Percentiles rank a stretch among this genome's conserved stretches.
Conservation (phyloP, 1,140 invertebrate genomes). For the Holcopasites calliopsidis region DNA sequence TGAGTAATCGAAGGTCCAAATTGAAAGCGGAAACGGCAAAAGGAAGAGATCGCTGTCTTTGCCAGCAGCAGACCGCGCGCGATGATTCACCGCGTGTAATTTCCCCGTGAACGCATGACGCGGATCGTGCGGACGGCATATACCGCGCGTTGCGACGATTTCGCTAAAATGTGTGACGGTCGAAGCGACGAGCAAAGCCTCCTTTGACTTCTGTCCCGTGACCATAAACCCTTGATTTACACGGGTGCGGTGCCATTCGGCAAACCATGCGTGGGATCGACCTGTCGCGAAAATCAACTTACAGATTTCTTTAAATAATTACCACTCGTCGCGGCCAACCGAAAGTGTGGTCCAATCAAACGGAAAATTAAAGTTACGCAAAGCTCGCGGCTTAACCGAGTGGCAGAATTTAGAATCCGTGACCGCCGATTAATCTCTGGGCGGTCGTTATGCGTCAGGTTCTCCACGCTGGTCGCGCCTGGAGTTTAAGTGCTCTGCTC, state of each 20-base stretch:
- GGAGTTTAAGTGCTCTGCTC: conserved; percentile 59
- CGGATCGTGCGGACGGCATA: conserved; percentile 39
- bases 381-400: conserved; percentile 58
- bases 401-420: conserved; percentile 72
- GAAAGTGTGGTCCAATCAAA: too few species aligned
- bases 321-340: too few species aligned
- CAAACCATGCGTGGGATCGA: conserved; percentile 66
- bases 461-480: conserved; percentile 61
- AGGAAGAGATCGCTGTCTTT: too few species aligned
- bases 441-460: conserved; percentile 72
- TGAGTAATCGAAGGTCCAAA: too few species aligned
- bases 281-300: conserved; percentile 66
- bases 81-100: conserved; percentile 55
- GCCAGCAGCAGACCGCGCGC: neutral
- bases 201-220: conserved; percentile 72
- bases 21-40: too few species aligned
- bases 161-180: conserved; percentile 76
- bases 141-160: conserved; percentile 63
- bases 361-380: conserved; percentile 34
- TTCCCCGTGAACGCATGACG: conserved; percentile 40
- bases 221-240: conserved; percentile 77
- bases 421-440: conserved; percentile 72
- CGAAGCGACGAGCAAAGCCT: conserved; percentile 70
- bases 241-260: conserved; percentile 51
- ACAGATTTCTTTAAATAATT: conserved; percentile 52